Conservation (phyloP, 2,797 vertebrate species). For the Tachyglossus aculeatus region DNA sequence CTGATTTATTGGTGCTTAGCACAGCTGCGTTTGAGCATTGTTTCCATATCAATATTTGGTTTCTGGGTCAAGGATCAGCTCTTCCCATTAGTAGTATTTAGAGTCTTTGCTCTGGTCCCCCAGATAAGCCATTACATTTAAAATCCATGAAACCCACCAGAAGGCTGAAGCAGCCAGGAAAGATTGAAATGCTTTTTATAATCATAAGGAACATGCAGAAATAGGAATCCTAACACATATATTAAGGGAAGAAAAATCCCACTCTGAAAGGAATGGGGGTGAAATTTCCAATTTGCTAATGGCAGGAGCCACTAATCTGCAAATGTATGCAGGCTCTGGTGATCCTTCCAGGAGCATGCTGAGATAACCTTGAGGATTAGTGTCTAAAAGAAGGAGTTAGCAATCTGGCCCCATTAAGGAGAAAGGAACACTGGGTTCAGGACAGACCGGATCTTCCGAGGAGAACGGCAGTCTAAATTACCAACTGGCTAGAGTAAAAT, state of each 20-base stretch:
- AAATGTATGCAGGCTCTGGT: background rate
- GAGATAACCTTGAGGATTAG: slow-evolving; percentile 19
- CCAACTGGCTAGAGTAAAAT: background rate
- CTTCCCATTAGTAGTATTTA: background rate
- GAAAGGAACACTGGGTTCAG: background rate
- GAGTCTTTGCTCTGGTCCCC: slow-evolving; percentile 19
- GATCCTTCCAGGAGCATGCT: background rate
- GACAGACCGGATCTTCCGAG: background rate
- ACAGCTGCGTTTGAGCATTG: accelerated
- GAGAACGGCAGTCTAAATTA: background rate
- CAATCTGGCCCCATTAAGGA: background rate
- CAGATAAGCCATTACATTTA: slow-evolving; percentile 3
- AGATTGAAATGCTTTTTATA: slow-evolving; percentile 24
- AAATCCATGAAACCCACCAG: slow-evolving; percentile 8
- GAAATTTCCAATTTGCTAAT: slow-evolving; percentile 30
- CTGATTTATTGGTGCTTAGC: background rate
- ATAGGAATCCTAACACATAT: background rate
- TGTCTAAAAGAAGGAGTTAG: background rate
- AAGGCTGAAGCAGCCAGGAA: slow-evolving; percentile 8
- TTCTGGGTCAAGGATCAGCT: background rate
- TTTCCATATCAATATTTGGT: background rate
- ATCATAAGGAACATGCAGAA: slow-evolving; percentile 28
- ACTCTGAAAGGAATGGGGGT: slow-evolving; percentile 18
- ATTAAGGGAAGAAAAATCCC: slow-evolving; percentile 14
- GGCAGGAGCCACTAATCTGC: slow-evolving; percentile 29